phyloP scores from a whole-genome alignment of 2,113 vertebrate species.

The Psammodynastes pulverulentus region DNA sequence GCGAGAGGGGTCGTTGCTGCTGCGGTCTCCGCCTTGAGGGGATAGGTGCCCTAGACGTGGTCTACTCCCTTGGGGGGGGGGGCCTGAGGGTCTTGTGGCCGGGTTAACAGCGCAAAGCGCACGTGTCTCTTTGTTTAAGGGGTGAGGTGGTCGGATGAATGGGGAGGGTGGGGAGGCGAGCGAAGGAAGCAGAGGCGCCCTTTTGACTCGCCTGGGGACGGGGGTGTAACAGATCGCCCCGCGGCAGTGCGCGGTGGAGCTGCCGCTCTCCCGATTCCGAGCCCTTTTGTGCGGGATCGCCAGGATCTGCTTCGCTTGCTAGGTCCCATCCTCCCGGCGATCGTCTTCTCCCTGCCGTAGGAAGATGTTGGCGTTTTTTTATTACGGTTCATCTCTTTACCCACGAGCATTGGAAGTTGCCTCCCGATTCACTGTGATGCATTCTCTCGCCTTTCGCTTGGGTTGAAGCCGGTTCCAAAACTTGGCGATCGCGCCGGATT shows the following conservation, averaged over 20 bases:
- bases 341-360: not conserved
- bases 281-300: not conserved
- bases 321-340: not conserved
- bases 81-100: not conserved
- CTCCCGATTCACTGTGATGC: not conserved
- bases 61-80: too few species aligned
- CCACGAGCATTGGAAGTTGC: not conserved
- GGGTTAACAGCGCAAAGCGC: not conserved
- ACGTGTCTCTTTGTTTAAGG: slow-evolving; percentile 21
- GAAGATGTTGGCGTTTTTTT: not conserved
- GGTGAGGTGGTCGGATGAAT: not conserved
- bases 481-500: not conserved
- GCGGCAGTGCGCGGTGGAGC: not conserved
- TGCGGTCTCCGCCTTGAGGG: too few species aligned
- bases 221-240: not conserved
- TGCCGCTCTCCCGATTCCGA: too few species aligned
- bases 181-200: not conserved
- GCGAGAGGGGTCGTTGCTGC: not conserved
- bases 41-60: not conserved
- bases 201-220: not conserved
- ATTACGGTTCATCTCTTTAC: too few species aligned
- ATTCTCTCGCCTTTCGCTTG: not conserved
- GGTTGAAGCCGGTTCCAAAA: not conserved
- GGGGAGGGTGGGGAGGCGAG: too few species aligned
- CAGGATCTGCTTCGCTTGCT: not conserved